Base-by-base conservation (phyloP, 2,113 vertebrate species). In the Semicossyphus pulcher region DNA sequence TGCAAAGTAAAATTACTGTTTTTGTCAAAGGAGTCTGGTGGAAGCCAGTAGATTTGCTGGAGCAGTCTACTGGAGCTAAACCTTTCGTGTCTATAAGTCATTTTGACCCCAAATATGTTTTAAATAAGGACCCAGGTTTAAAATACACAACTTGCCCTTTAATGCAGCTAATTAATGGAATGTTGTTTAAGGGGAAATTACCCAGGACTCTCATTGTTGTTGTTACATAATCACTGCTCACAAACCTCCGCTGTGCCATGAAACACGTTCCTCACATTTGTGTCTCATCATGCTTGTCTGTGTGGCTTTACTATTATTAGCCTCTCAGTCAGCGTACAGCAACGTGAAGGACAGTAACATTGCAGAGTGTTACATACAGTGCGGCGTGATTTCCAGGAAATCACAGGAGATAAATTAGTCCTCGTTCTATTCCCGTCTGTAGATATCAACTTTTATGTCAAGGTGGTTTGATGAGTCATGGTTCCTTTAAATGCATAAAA, bases 201-300 rank as follows among this genome's bases (percentile, higher is more conserved):
- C 29, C 16, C 8, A 29, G 32, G 47, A 25, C 37, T 15, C 8
- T 64, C 32, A 47, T 32, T 65, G 56, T 60, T 74, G 4, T 18
- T 48, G 49, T 86, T 76, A 42, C 10, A n/a, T 73, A 74, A 86
- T 63, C 7, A 7, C 25, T 34, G n/a, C 2, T 34, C 54, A 72
- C 9, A 26, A 7, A 52, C 34, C 63, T 29, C 26, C 11, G 34
- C 25, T 34, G 26, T 63, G 59, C 37, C 61, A 12, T 18, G 28
- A 58, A 26, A 9, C 54, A 26, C 49, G 41, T 12, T 7, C 72
- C 25, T 21, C 49, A 20, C 49, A 15, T 73, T 59, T 64, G 61
- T 61, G 41, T 64, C 47, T 56, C 44, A 52, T 49, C 41, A 26
- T 31, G 42, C 32, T 41, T 1, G 51, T 51, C 48, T 36, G 12